A percentile compares a stretch with the other conserved stretches of the same genome.
Evolutionary conservation across 2,113 vertebrate genomes (phyloP).

Genomic region (Colaptes auratus): DNA sequence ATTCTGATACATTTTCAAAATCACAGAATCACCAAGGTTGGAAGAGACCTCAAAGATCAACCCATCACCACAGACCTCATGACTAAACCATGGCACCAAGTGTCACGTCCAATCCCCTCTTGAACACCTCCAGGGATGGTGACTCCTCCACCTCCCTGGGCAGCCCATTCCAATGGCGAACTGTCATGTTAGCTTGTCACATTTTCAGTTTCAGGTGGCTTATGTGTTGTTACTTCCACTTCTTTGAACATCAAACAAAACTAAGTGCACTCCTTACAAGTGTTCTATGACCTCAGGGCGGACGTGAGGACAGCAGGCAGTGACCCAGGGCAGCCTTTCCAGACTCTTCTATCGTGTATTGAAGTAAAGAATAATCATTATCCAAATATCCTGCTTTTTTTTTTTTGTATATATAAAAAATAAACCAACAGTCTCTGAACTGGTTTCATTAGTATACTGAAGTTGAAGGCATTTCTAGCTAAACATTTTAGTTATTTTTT

Average conservation of each 20-base stretch:
- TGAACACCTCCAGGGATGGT: no score
- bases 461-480: background rate
- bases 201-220: background rate
- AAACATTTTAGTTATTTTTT: background rate
- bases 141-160: no score
- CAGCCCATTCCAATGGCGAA: no score
- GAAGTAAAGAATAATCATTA: background rate
- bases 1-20: background rate
- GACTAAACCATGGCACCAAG: no score
- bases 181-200: background rate
- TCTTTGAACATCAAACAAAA: background rate
- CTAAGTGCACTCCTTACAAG: background rate
- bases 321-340: background rate
- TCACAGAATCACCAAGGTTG: no score
- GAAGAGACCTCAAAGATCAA: no score
- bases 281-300: no score
- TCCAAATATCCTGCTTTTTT: background rate
- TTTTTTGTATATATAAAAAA: background rate
- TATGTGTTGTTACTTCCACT: background rate
- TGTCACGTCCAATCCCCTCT: no score
- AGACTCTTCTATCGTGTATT: background rate
- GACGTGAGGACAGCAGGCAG: background rate
- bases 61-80: no score
- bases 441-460: background rate
- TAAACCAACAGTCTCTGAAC: background rate